Evolutionary conservation across 2,797 vertebrate genomes (phyloP).

Genomic region (Phrynocephalus vlangalii): DNA sequence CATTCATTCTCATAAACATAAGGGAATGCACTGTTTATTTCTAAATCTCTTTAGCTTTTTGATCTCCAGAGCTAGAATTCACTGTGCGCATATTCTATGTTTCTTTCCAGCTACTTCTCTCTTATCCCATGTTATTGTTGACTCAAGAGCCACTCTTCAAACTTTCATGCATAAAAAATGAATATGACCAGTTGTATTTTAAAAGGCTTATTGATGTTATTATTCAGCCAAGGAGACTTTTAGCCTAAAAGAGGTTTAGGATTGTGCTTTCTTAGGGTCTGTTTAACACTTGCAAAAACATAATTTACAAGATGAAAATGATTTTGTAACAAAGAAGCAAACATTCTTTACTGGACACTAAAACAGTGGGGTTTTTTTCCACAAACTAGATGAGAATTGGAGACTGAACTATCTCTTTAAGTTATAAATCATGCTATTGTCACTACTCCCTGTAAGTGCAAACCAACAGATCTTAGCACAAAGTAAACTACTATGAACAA

Average conservation of each 20-base stretch:
- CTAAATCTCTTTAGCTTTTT: neutral
- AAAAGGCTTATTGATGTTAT: neutral
- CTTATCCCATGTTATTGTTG: too few species aligned
- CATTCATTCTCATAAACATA: constrained; percentile 4
- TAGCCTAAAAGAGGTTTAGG: neutral
- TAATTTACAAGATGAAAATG: neutral
- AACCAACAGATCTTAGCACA: neutral
- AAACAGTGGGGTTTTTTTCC: neutral
- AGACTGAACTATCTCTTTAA: neutral
- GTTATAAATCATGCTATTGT: neutral
- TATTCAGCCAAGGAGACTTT: neutral
- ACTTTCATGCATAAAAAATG: neutral
- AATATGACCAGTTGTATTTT: neutral
- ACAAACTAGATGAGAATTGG: neutral
- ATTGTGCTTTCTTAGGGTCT: neutral
- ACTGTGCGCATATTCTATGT: neutral
- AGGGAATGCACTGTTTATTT: constrained; percentile 1
- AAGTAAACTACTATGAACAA: neutral
- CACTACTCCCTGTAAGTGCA: neutral
- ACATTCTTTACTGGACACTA: neutral
- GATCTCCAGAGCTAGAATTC: neutral
- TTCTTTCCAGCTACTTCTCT: neutral
- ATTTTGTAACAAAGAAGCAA: neutral
- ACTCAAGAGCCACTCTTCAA: neutral
- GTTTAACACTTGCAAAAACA: neutral